Percentiles rank a stretch among this genome's conserved stretches.
These are phyloP conservation scores for Argyrosomus japonicus DNA, from an alignment of 2,113 vertebrate species.

Conservation along the genomic window DNA sequence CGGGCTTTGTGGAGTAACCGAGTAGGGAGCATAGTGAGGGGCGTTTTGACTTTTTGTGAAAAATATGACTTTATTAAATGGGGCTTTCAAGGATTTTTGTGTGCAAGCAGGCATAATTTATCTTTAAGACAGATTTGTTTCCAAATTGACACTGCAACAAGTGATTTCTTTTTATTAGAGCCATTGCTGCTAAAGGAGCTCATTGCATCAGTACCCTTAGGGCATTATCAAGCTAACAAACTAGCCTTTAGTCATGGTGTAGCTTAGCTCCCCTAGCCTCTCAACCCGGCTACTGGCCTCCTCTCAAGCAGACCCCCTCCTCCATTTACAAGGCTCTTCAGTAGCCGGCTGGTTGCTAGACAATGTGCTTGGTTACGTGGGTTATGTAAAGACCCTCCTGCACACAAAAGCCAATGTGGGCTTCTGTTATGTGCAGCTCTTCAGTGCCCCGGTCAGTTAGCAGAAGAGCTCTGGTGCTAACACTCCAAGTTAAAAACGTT, in stretches of 20 bases:
- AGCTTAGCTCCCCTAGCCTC: constrained; percentile 72
- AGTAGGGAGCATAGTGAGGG: constrained; percentile 29
- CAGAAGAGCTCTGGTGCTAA: constrained; percentile 80
- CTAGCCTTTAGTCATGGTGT: constrained; percentile 63
- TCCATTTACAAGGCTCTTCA: constrained; percentile 83
- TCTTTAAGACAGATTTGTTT: neutral
- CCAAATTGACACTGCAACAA: neutral
- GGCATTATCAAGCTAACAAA: constrained; percentile 76
- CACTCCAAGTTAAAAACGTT: constrained; percentile 83
- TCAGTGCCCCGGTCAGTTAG: constrained; percentile 83
- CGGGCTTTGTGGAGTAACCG: constrained; percentile 68
- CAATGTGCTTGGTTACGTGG: constrained; percentile 86
- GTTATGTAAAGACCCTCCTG: constrained; percentile 88
- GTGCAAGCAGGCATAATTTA: neutral
- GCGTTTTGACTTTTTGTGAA: constrained; percentile 16
- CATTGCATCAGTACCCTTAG: constrained; percentile 56
- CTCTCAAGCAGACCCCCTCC: constrained; percentile 77
- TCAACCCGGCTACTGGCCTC: constrained; percentile 66
- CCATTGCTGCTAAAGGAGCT: constrained; percentile 22
- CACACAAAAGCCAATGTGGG: constrained; percentile 85
- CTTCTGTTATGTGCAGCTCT: constrained; percentile 82
- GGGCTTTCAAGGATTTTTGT: neutral
- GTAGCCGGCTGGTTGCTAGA: constrained; percentile 83
- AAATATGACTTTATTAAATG: neutral
- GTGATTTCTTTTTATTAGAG: neutral